Percentiles rank a stretch among this genome's conserved stretches.
phyloP scores from a whole-genome alignment of 2,113 vertebrate genomes.

The Cacatua alba region DNA sequence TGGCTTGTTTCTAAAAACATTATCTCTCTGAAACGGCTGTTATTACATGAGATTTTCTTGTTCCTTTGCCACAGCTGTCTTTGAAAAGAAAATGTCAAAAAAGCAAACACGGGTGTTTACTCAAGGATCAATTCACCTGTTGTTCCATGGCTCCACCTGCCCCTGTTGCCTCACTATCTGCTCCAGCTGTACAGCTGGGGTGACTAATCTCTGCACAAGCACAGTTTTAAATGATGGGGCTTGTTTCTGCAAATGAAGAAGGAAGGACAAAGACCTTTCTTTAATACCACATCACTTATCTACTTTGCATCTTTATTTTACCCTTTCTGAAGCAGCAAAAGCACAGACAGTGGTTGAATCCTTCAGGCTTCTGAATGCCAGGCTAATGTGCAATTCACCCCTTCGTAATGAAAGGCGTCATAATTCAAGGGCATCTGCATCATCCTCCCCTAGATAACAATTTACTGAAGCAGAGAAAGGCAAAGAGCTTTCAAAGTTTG shows the following conservation, averaged over 20 bases:
- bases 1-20: background rate
- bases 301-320: background rate
- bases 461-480: background rate
- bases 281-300: background rate
- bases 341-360: background rate
- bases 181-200: background rate
- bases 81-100: background rate
- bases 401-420: background rate
- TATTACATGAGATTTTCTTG: slow-evolving; percentile 1
- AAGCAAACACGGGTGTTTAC: slow-evolving; percentile 62
- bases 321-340: background rate
- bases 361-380: slow-evolving; percentile 1
- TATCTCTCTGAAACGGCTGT: background rate
- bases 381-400: background rate
- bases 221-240: background rate
- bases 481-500: slow-evolving; percentile 44
- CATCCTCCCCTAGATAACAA: slow-evolving; percentile 1
- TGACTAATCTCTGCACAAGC: background rate
- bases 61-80: slow-evolving; percentile 40
- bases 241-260: background rate
- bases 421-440: slow-evolving; percentile 42
- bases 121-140: slow-evolving; percentile 56
- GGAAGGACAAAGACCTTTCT: background rate
- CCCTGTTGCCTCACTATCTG: background rate
- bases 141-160: slow-evolving; percentile 55